These are phyloP conservation scores for Rhizomys pruinosus DNA, from an alignment of 2,113 vertebrate genomes.

Conservation along the genomic window DNA sequence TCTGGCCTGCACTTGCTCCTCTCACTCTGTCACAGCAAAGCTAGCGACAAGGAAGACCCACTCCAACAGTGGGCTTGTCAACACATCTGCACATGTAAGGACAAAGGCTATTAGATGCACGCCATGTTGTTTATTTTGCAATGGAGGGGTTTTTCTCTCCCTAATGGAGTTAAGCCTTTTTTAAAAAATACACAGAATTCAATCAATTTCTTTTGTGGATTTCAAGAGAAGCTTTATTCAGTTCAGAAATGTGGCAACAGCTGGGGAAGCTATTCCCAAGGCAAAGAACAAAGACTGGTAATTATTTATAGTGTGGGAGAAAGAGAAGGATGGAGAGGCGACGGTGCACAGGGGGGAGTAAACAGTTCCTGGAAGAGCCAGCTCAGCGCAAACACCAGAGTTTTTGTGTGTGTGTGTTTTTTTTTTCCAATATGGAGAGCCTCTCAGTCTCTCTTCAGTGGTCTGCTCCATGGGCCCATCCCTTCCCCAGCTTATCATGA, in stretches of 20 bases:
- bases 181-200: constrained; percentile 17
- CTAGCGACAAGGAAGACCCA: neutral
- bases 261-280: constrained; percentile 51
- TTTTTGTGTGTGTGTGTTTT: neutral
- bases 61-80: neutral
- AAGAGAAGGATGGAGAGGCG: neutral
- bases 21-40: neutral
- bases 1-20: neutral
- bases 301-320: constrained; percentile 52
- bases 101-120: neutral
- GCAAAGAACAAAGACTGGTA: constrained; percentile 63
- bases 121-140: neutral
- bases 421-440: neutral
- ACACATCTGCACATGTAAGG: rapidly evolving
- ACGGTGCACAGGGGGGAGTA: neutral
- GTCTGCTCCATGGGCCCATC: neutral
- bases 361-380: neutral
- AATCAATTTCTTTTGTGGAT: constrained; percentile 69
- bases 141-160: neutral
- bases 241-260: constrained; percentile 68
- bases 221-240: constrained; percentile 60
- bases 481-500: neutral
- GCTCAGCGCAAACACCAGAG: neutral
- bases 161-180: constrained; percentile 35
- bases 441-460: neutral